Conservation (phyloP, 2,113 vertebrate species). For the Sturnus vulgaris region DNA sequence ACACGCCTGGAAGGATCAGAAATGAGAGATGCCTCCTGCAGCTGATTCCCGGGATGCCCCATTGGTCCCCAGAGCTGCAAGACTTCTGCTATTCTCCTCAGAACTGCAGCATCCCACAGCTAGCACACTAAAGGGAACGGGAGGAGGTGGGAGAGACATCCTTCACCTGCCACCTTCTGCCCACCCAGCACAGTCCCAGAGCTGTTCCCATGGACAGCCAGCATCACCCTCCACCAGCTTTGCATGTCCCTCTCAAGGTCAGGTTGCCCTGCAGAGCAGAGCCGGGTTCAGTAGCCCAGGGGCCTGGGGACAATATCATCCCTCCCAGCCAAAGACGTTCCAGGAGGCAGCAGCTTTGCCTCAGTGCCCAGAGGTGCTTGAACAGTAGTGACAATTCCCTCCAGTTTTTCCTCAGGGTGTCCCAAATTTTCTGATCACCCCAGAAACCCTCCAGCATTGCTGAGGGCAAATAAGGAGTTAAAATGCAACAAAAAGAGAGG, state of each 20-base stretch:
- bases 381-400: background rate
- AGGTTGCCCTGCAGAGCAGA: background rate
- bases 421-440: background rate
- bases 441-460: background rate
- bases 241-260: background rate
- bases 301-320: background rate
- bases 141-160: background rate
- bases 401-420: background rate
- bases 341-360: background rate
- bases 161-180: background rate
- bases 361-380: background rate
- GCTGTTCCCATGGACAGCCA: background rate
- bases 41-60: background rate
- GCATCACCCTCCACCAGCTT: background rate
- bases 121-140: rapidly evolving
- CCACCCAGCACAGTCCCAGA: background rate
- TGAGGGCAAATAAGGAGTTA: background rate
- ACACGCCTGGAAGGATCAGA: background rate
- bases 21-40: background rate
- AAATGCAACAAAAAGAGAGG: background rate
- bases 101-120: background rate
- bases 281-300: rapidly evolving
- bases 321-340: background rate
- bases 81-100: background rate
- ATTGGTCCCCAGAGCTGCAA: background rate